Conservation (phyloP, 2,888 invertebrate genomes). For the Masnerella sp. region DNA sequence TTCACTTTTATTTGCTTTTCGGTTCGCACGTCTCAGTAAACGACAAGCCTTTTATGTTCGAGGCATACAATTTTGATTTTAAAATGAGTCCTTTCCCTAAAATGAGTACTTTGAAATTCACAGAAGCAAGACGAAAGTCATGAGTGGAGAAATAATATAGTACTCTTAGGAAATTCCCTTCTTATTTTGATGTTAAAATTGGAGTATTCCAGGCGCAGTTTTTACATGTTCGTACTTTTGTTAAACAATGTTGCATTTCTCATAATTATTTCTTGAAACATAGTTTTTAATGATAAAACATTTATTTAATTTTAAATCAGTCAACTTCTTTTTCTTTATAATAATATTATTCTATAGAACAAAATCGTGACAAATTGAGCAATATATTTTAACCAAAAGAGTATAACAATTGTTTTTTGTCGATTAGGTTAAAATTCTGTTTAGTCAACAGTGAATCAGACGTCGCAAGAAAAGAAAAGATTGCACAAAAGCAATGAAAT, state of each 20-base stretch:
- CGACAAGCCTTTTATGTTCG: conserved; percentile 22
- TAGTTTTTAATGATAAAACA: too few relatives aligned
- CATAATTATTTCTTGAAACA: too few relatives aligned
- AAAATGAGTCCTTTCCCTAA: conserved; percentile 43
- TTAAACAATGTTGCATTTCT: conserved; percentile 8
- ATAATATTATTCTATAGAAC: too few relatives aligned
- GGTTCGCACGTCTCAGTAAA: conserved; percentile 18
- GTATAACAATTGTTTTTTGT: background rate
- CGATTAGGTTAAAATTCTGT: conserved; percentile 22
- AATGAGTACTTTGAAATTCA: conserved; percentile 53
- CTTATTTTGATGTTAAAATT: conserved; percentile 25
- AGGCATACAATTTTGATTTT: conserved; percentile 42
- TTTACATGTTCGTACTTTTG: conserved; percentile 15
- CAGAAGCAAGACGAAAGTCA: conserved; percentile 41
- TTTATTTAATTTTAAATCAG: too few relatives aligned
- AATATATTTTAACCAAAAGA: too few relatives aligned
- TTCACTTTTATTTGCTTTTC: conserved; percentile 27
- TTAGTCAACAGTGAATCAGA: conserved; percentile 14
- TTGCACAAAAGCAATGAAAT: conserved; percentile 14
- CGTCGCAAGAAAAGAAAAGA: background rate
- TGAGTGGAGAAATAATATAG: conserved; percentile 37
- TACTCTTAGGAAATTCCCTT: conserved; percentile 17
- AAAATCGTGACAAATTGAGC: too few relatives aligned
- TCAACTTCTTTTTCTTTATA: too few relatives aligned
- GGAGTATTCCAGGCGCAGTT: conserved; percentile 6